These are phyloP conservation scores for Notothenia coriiceps DNA, from an alignment of 2,113 vertebrate genomes.

Conservation along the genomic window DNA sequence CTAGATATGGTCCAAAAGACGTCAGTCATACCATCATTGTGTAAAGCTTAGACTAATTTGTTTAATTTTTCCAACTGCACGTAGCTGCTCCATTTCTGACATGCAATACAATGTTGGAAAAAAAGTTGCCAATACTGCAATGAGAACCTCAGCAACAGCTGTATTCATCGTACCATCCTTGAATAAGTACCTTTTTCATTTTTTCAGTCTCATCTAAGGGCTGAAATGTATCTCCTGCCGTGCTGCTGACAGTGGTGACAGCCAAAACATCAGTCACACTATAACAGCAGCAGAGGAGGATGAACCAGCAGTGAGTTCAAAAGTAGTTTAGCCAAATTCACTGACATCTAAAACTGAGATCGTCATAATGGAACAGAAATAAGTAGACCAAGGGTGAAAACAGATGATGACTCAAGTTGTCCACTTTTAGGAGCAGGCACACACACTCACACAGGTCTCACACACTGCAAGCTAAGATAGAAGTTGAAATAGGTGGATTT, in stretches of 20 bases:
- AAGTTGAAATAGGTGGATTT: too few species aligned
- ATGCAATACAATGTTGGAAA: not conserved
- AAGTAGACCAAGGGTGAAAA: not conserved
- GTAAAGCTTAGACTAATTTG: not conserved
- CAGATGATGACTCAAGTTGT: not conserved
- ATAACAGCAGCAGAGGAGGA: not conserved
- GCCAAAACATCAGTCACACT: not conserved
- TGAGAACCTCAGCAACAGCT: not conserved
- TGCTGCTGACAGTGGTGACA: not conserved
- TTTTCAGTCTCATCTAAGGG: not conserved
- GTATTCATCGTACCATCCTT: not conserved
- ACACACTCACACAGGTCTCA: not conserved
- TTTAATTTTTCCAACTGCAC: conserved; percentile 25
- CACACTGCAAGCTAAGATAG: not conserved
- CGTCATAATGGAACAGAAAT: not conserved
- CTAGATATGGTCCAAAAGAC: not conserved
- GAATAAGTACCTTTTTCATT: not conserved
- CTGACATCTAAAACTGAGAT: too few species aligned
- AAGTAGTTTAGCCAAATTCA: not conserved
- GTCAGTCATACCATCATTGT: not conserved
- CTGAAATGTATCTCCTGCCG: not conserved
- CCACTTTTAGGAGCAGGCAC: not conserved
- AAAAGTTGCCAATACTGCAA: not conserved
- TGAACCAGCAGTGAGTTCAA: not conserved
- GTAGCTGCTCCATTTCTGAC: not conserved